phyloP scores from a whole-genome alignment of 1,140 invertebrate species.

The Cydia strobilella region DNA sequence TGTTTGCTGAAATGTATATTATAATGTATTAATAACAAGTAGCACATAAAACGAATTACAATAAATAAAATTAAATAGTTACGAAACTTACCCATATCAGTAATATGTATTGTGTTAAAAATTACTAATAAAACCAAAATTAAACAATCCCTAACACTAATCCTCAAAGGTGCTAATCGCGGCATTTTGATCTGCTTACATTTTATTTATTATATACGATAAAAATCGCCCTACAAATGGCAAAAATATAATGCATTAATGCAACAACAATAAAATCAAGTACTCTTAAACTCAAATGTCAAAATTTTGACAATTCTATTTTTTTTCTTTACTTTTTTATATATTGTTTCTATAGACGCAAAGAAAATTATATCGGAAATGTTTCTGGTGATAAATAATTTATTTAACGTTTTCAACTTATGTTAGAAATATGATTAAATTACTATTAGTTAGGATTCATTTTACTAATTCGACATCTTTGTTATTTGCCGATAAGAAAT shows the following conservation, averaged over 20 bases:
- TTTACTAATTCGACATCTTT: no score
- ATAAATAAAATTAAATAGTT: background rate
- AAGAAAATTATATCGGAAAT: background rate
- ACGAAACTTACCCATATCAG: slow-evolving; percentile 67
- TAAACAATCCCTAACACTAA: slow-evolving; percentile 66
- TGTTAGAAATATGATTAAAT: no score
- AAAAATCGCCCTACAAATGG: background rate
- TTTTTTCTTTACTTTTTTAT: background rate
- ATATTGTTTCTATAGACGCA: background rate
- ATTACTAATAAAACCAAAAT: slow-evolving; percentile 72
- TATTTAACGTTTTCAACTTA: no score
- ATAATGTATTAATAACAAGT: background rate
- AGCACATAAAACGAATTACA: slow-evolving; percentile 28
- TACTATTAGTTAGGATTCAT: no score
- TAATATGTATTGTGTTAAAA: slow-evolving; percentile 73
- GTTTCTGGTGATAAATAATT: background rate
- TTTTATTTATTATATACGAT: slow-evolving; percentile 7
- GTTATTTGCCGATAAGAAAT: no score
- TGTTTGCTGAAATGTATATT: slow-evolving; percentile 56
- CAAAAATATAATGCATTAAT: background rate
- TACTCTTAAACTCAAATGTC: background rate
- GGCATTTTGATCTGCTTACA: slow-evolving; percentile 45
- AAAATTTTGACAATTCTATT: background rate
- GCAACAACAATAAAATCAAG: background rate
- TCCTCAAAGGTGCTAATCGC: slow-evolving; percentile 55